phyloP scores from a whole-genome alignment of 2,113 vertebrate genomes.

The Pygoscelis adeliae region DNA sequence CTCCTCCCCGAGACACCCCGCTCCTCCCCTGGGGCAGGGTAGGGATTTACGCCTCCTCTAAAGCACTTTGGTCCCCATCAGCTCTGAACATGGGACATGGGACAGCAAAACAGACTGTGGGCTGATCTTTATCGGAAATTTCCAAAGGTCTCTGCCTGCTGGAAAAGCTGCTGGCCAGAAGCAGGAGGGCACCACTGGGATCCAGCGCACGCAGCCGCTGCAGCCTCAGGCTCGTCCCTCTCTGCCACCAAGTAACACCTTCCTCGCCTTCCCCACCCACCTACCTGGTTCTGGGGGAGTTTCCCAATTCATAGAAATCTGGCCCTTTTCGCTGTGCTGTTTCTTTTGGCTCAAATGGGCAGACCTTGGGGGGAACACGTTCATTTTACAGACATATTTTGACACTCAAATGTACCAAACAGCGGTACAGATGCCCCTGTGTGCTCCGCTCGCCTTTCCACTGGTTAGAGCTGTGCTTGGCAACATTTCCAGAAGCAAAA shows the following conservation, averaged over 20 bases:
- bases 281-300: background rate
- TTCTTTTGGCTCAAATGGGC: background rate
- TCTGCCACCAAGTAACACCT: background rate
- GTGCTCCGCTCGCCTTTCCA: background rate
- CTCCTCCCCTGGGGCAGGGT: background rate
- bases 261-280: background rate
- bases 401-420: background rate
- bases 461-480: background rate
- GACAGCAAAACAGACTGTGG: background rate
- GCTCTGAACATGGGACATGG: background rate
- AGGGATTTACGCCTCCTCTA: background rate
- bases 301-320: accelerated
- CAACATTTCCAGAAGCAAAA: background rate
- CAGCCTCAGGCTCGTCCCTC: background rate
- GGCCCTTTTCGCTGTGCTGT: background rate
- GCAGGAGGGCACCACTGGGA: background rate
- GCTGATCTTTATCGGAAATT: background rate
- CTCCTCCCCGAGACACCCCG: accelerated
- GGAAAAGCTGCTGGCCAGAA: background rate
- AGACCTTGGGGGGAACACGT: background rate
- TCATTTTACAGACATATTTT: background rate
- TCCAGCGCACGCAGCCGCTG: accelerated
- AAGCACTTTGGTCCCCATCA: background rate
- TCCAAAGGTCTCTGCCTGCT: background rate
- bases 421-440: accelerated